These are phyloP conservation scores for Chrysoperla carnea DNA, from an alignment of 1,140 invertebrate genomes.

Conservation along the genomic window DNA sequence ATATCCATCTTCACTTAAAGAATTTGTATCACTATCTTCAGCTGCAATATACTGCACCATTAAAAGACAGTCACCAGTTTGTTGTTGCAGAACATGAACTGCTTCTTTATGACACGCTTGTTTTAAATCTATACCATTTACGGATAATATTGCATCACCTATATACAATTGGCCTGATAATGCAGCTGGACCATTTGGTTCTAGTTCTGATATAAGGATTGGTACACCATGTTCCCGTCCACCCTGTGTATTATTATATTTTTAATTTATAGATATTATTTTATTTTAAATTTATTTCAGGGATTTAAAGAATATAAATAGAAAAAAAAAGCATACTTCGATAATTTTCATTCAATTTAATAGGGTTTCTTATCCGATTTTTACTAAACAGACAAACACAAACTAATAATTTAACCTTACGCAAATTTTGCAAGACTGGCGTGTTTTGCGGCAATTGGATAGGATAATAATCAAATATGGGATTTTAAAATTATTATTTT, in stretches of 20 bases:
- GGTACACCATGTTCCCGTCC: constrained; percentile 73
- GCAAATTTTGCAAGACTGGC: too few relatives aligned
- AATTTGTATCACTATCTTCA: constrained; percentile 38
- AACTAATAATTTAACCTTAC: too few relatives aligned
- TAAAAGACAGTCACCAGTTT: constrained; percentile 48
- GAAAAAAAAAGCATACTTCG: too few relatives aligned
- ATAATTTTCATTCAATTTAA: too few relatives aligned
- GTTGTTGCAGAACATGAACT: constrained; percentile 46
- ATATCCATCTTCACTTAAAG: constrained; percentile 25
- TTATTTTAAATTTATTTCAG: not conserved
- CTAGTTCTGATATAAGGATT: constrained; percentile 71
- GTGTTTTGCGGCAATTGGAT: too few relatives aligned
- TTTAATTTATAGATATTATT: too few relatives aligned
- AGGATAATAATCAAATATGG: too few relatives aligned
- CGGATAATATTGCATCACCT: constrained; percentile 66
- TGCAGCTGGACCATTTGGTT: constrained; percentile 56
- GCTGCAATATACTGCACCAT: constrained; percentile 57
- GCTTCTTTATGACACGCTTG: constrained; percentile 56
- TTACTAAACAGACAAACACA: too few relatives aligned
- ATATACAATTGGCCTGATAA: constrained; percentile 50
- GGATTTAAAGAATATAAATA: not conserved
- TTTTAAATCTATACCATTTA: constrained; percentile 57
- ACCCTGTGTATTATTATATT: constrained; percentile 32
- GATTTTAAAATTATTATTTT: too few relatives aligned
- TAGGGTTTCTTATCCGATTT: too few relatives aligned